Evolutionary conservation across 1,140 invertebrate genomes (phyloP).

Genomic region (Leptopilina clavipes): DNA sequence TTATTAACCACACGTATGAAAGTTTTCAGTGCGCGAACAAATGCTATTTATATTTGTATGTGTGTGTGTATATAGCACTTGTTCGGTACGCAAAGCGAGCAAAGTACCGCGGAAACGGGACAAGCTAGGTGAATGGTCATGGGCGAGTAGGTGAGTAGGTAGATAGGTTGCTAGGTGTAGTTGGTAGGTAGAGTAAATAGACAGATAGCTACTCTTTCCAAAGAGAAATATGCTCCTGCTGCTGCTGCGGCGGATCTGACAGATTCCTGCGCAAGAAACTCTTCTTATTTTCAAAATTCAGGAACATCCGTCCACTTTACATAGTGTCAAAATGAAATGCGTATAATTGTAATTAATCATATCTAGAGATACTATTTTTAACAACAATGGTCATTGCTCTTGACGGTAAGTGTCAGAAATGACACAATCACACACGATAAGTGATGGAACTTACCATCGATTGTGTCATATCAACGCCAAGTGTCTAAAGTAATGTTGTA

Average conservation of each 20-base stretch:
- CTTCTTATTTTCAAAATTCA: not conserved
- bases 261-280: conserved; percentile 5
- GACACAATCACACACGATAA: too few species aligned
- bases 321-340: too few species aligned
- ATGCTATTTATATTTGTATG: not conserved
- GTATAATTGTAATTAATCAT: too few species aligned
- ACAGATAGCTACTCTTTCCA: not conserved
- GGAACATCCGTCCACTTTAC: too few species aligned
- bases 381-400: too few species aligned
- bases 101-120: conserved; percentile 50
- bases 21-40: not conserved
- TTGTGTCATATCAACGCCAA: too few species aligned
- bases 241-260: not conserved
- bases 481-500: too few species aligned
- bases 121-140: conserved; percentile 51
- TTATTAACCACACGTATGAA: not conserved
- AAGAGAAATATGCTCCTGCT: not conserved
- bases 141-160: conserved; percentile 48
- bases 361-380: too few species aligned
- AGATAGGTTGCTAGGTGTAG: conserved; percentile 47
- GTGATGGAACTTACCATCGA: too few species aligned
- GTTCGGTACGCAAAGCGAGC: conserved; percentile 40
- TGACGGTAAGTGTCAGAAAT: too few species aligned
- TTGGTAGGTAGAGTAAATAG: conserved; percentile 47
- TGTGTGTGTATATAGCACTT: conserved; percentile 22